Evolutionary conservation across 2,888 invertebrate genomes (phyloP), one percentile per base, ranked within the genome.

Genomic region (Caenorhabditis panamensis): DNA sequence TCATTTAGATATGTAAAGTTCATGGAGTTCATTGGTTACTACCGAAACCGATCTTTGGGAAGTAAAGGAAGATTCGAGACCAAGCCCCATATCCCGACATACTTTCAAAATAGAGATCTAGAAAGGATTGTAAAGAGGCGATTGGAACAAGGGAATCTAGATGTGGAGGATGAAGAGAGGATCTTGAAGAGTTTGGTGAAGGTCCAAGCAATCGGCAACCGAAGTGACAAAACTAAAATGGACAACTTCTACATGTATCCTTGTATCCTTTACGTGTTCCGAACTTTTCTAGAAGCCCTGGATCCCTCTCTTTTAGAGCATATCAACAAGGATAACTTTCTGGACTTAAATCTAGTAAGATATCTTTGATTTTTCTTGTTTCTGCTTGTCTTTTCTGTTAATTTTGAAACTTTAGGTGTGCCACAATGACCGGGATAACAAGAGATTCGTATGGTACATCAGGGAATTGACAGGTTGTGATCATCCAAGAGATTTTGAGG

Each of bases 211-310:
- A 36, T 59, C 24, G 59, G 37, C 36, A 4, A 59, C 41, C 59
- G 59, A 2, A 59, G 59, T 24, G 59, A 59, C 24, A 41, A 41
- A 31, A 41, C 59, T 4, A 59, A 59, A 59, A 59, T 59, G 59
- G 20, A 59, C 41, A 3, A 37, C 16, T 59, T 59, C 41, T 59
- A 59, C 41, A 22, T 59, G 1, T 59, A 59, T 9, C 59, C 59
- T 16, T 16, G 20, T 24, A 22, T 13, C 18, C 31, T 24, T 11
- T 24, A 22, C 59, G 59, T 41, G 4, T 36, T 59, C 22, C 28
- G 24, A 31, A 20, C 22, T 1, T 24, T 41, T 16, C 4, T 59
- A 18, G 59, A 41, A 36, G 37, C 59, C 16, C 16, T 59, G 41
- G 37, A 59, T 13, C 59, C 41, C 0, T 3, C 1, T 1, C 58